Evolutionary conservation across 92 coral and sea anemone species (phyloP).

Genomic region (Parazoanthus atlanticus): DNA sequence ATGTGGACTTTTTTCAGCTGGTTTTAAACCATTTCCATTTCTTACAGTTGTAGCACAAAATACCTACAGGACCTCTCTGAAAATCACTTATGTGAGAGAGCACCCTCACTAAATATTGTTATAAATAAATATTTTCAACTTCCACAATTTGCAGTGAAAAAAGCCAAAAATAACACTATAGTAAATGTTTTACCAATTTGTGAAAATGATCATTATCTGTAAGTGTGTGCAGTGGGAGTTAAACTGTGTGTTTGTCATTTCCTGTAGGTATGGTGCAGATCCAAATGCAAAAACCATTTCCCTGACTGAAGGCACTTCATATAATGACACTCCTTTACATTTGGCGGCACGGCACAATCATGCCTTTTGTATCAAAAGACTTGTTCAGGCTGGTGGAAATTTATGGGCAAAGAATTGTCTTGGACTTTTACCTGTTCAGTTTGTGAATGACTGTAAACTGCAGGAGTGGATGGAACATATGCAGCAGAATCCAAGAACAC

Average conservation of each 20-base stretch:
- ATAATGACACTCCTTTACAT: slow-evolving; percentile 96
- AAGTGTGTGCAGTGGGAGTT: neutral
- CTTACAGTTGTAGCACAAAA: too few species aligned
- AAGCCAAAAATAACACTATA: too few species aligned
- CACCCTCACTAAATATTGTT: too few species aligned
- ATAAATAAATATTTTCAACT: too few species aligned
- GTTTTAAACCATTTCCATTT: too few species aligned
- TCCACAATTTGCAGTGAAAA: too few species aligned
- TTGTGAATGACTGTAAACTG: slow-evolving; percentile 85
- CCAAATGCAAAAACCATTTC: slow-evolving; percentile 89
- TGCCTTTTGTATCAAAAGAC: slow-evolving; percentile 86
- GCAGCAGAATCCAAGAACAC: slow-evolving; percentile 82
- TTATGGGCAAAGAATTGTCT: slow-evolving; percentile 94
- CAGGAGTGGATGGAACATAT: slow-evolving; percentile 89
- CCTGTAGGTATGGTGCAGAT: slow-evolving; percentile 90
- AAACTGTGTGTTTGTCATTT: neutral
- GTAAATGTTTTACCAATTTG: too few species aligned
- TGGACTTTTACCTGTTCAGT: slow-evolving; percentile 88
- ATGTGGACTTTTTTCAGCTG: too few species aligned
- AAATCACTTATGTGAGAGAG: too few species aligned
- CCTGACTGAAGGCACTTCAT: slow-evolving; percentile 87
- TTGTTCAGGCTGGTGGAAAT: slow-evolving; percentile 96
- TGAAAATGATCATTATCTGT: too few species aligned
- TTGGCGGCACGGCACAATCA: slow-evolving; percentile 88
- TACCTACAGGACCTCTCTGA: too few species aligned